These are phyloP conservation scores for Natrix natrix DNA, from an alignment of 2,797 vertebrate species.

Conservation along the genomic window DNA sequence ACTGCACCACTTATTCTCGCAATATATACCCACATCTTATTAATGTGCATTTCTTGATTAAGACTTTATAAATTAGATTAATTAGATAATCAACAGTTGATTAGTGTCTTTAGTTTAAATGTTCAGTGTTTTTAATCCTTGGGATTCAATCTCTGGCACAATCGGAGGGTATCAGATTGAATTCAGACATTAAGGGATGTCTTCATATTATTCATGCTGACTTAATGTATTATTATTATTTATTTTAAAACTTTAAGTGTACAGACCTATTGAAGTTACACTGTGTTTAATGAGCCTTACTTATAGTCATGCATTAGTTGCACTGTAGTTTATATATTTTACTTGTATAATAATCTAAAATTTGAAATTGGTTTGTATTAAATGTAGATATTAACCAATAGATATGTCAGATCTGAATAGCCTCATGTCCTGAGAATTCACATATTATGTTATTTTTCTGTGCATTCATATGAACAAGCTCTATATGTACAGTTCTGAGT, in stretches of 20 bases:
- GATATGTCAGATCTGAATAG: background rate
- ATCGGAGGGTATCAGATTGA: background rate
- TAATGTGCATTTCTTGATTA: background rate
- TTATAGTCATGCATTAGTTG: background rate
- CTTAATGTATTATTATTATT: background rate
- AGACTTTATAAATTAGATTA: background rate
- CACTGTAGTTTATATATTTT: background rate
- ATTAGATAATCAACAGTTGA: background rate
- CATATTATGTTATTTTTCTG: background rate
- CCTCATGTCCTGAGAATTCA: background rate
- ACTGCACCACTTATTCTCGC: background rate
- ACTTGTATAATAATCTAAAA: background rate
- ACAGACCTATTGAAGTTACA: background rate
- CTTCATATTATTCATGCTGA: background rate
- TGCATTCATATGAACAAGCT: background rate
- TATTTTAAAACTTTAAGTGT: background rate
- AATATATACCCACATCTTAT: background rate
- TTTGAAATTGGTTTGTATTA: conserved; percentile 1
- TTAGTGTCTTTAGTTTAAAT: background rate
- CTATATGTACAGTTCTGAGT: background rate
- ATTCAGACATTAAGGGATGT: background rate
- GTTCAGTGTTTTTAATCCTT: background rate
- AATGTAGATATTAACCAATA: background rate
- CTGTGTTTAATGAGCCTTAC: background rate
- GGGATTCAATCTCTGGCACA: background rate